A percentile compares a stretch with the other conserved stretches of the same genome.
Evolutionary conservation across 2,113 vertebrate genomes (phyloP).

Genomic region (Daubentonia madagascariensis): DNA sequence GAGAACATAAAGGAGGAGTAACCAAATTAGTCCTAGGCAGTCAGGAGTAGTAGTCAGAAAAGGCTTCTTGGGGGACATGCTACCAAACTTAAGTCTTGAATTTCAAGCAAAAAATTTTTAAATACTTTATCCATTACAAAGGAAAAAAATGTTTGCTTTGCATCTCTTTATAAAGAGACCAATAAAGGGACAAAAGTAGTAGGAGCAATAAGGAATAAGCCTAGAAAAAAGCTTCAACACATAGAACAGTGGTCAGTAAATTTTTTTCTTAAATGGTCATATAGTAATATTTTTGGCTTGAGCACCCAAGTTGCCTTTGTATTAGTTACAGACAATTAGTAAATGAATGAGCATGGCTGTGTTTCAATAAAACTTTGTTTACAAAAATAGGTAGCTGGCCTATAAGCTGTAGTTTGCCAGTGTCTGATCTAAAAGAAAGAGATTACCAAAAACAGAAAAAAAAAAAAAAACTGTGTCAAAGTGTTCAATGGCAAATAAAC

Average conservation of each 20-base stretch:
- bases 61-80: not conserved
- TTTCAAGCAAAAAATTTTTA: not conserved
- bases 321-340: not conserved
- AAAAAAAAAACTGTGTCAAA: not conserved
- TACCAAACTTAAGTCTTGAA: slow-evolving; percentile 28
- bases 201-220: not conserved
- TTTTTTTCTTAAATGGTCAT: not conserved
- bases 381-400: not conserved
- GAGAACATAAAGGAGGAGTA: not conserved
- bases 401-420: not conserved
- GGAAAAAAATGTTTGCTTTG: not conserved
- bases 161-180: not conserved
- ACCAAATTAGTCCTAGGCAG: not conserved
- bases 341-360: not conserved
- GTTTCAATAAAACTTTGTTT: not conserved
- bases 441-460: slow-evolving; percentile 35
- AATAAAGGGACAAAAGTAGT: not conserved
- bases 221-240: not conserved
- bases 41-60: slow-evolving; percentile 2
- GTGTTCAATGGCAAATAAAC: not conserved
- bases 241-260: not conserved
- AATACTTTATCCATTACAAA: not conserved
- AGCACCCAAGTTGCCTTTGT: not conserved
- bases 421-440: not conserved
- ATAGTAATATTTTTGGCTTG: not conserved